Conservation (phyloP, 2,113 vertebrate genomes). For the Anser brachyrhynchus region DNA sequence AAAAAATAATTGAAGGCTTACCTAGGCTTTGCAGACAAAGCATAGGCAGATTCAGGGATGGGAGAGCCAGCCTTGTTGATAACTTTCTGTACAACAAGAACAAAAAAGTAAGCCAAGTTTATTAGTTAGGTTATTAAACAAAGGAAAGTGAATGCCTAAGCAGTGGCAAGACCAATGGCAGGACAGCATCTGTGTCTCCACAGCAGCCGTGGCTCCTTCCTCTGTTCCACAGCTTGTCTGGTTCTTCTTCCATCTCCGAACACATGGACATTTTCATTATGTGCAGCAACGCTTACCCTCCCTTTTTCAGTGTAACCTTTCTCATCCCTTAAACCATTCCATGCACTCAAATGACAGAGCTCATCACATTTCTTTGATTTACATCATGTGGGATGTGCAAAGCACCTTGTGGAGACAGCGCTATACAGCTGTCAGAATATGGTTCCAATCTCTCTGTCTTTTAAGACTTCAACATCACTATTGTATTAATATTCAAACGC, state of each 20-base stretch:
- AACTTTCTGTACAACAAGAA: background rate
- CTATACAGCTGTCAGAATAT: background rate
- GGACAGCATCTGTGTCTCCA: background rate
- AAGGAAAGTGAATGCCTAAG: background rate
- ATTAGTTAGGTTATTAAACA: background rate
- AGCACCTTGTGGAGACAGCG: background rate
- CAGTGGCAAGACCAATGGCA: background rate
- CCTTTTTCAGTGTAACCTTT: background rate
- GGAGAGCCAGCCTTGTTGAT: background rate
- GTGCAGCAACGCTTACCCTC: accelerated
- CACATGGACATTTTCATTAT: background rate
- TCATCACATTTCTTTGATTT: background rate
- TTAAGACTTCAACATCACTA: background rate
- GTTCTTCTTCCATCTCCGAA: background rate
- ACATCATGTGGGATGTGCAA: background rate
- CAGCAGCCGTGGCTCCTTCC: background rate
- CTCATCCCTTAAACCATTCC: background rate
- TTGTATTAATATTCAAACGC: background rate
- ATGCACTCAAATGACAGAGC: background rate
- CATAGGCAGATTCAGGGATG: background rate
- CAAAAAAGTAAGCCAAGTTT: background rate
- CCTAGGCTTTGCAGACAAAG: background rate
- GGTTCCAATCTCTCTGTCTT: background rate
- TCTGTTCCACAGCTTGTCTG: background rate
- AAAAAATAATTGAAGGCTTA: constrained; percentile 20